phyloP scores from a whole-genome alignment of 2,888 invertebrate genomes.

The Malachius bipustulatus region DNA sequence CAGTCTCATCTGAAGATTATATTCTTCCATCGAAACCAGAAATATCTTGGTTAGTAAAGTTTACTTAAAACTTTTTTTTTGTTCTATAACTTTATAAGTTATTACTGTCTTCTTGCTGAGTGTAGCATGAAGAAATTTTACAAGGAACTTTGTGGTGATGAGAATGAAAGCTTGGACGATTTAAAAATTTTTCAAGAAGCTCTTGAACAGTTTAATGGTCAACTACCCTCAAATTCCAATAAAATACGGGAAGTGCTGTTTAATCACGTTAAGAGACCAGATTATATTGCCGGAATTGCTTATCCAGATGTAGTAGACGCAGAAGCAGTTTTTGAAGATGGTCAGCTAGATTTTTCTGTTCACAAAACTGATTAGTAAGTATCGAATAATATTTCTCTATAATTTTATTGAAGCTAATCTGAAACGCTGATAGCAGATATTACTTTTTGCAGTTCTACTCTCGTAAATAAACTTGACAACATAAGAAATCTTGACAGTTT shows the following conservation, averaged over 20 bases:
- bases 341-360: neutral
- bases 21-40: neutral
- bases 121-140: slow-evolving; percentile 1
- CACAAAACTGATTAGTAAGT: neutral
- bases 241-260: neutral
- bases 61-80: neutral
- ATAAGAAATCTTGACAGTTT: no score
- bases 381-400: no score
- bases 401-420: neutral
- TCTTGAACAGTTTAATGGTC: neutral
- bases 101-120: neutral
- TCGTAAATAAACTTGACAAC: no score
- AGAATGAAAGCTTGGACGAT: neutral
- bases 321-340: neutral
- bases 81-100: neutral
- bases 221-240: neutral
- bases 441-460: no score
- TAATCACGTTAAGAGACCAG: neutral
- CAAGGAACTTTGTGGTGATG: neutral
- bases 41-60: neutral
- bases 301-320: slow-evolving; percentile 1
- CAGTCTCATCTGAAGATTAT: neutral
- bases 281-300: slow-evolving; percentile 1
- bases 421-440: no score
- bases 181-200: neutral